Evolutionary conservation across 2,113 vertebrate species (phyloP).

Genomic region (Engraulis encrasicolus): DNA sequence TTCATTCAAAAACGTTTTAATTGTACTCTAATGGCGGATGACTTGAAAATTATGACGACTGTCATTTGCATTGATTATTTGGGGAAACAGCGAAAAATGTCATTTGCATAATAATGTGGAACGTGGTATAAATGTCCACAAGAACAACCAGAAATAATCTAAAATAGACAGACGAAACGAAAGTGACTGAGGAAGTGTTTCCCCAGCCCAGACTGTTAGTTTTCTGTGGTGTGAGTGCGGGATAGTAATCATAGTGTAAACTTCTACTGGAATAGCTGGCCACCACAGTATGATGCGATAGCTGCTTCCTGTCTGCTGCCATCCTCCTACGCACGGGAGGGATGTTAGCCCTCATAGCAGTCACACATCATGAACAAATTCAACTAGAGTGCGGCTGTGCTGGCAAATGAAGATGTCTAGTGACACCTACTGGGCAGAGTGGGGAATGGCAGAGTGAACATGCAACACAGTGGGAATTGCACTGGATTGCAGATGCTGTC

Average conservation of each 20-base stretch:
- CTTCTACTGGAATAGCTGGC: not conserved
- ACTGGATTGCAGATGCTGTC: not conserved
- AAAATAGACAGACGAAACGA: not conserved
- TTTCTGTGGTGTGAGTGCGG: not conserved
- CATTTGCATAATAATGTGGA: no score
- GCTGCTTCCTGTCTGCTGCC: not conserved
- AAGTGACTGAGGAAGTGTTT: not conserved
- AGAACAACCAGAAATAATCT: not conserved
- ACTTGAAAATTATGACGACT: no score
- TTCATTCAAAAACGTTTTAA: no score
- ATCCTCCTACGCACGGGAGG: not conserved
- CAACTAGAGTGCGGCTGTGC: no score
- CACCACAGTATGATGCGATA: not conserved
- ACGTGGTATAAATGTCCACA: no score
- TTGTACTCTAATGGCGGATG: no score
- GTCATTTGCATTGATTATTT: no score
- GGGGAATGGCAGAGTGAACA: not conserved
- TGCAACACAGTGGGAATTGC: no score
- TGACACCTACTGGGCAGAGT: constrained; percentile 44
- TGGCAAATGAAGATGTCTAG: not conserved
- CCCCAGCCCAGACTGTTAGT: not conserved
- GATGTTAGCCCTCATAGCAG: not conserved
- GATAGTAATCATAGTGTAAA: not conserved
- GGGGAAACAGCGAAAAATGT: no score
- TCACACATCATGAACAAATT: not conserved